phyloP scores from a whole-genome alignment of 2,888 invertebrate genomes.

The Chalcosyrphus nemorum region DNA sequence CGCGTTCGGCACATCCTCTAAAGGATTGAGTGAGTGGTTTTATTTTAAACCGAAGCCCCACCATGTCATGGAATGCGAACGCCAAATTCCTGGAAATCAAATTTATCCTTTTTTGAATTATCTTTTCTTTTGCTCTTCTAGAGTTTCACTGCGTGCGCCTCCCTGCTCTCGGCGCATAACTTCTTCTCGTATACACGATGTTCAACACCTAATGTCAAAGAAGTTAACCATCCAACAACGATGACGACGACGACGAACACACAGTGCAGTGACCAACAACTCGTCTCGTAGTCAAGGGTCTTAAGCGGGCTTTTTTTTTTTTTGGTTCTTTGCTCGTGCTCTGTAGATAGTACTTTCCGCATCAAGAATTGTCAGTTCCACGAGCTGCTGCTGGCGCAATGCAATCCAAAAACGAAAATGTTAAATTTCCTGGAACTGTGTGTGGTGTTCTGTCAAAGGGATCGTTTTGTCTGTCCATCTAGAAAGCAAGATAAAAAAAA shows the following conservation, averaged over 20 bases:
- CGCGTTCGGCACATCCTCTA: neutral
- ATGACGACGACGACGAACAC: neutral
- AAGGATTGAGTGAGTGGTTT: neutral
- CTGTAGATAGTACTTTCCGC: slow-evolving; percentile 6
- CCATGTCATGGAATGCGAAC: slow-evolving; percentile 42
- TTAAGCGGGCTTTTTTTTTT: neutral
- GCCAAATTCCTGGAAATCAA: slow-evolving; percentile 53
- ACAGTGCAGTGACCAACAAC: neutral
- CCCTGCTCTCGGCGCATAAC: slow-evolving; percentile 1
- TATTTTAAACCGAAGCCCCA: slow-evolving; percentile 15
- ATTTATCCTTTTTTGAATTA: slow-evolving; percentile 40
- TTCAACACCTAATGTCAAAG: slow-evolving; percentile 56
- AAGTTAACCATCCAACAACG: slow-evolving; percentile 24
- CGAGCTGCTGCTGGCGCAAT: neutral
- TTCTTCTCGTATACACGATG: slow-evolving; percentile 46
- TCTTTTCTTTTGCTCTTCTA: neutral
- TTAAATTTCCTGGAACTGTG: slow-evolving; percentile 55
- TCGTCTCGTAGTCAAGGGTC: slow-evolving; percentile 28
- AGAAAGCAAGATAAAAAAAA: neutral
- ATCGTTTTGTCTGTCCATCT: slow-evolving; percentile 24
- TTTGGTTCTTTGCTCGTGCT: neutral
- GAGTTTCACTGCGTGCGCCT: slow-evolving; percentile 24
- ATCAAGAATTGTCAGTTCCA: slow-evolving; percentile 21
- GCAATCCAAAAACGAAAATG: slow-evolving; percentile 32
- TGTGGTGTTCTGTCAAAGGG: slow-evolving; percentile 36